Base-by-base conservation (phyloP, 2,888 invertebrate genomes). In the Drosophila prostipennis region DNA sequence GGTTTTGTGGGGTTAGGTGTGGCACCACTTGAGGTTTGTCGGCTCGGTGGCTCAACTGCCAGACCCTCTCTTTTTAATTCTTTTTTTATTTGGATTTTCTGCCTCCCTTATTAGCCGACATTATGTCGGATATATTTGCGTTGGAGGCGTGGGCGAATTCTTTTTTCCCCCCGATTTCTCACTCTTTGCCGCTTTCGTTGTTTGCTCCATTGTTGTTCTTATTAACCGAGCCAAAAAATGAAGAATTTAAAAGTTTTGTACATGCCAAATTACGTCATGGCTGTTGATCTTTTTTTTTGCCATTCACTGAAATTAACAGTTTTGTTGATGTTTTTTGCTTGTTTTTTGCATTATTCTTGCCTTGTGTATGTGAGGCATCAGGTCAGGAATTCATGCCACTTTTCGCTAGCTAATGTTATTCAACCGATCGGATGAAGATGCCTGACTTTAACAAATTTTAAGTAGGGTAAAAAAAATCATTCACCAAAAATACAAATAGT, bases 21-120 rank as follows among this genome's bases (percentile, higher is more conserved):
- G 60, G 61, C 52, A 56, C 60, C 80, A 88, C 83, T 81, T 86
- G 78, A 80, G 84, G 72, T 84, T 86, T 87, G 78, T 87, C 87
- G 84, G 75, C 69, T 49, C 58, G 54, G 48, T 51, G 60, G 72
- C 82, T 82, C 36, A 52, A 36, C 52, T 45, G 59, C 37, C 67
- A 59, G 39, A 57, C 58, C 43, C 14, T 36, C 78, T 34, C 60
- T 43, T 48, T 11, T 34, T 34, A 11, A 13, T 34, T 32, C 32
- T 7, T 11, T 34, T 34, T 34, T 34, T 34, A 10, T 32, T 39
- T 7, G 40, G 37, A 40, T 19, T 29, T 39, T 43, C n/a, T 39
- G 51, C 36, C 65, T 67, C 85, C 67, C 61, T 72, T 73, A 88
- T 88, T 82, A 86, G 84, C 80, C 52, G 73, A 68, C 54, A 83